phyloP scores from a whole-genome alignment of 1,140 invertebrate genomes.

The Caenorhabditis remanei region DNA sequence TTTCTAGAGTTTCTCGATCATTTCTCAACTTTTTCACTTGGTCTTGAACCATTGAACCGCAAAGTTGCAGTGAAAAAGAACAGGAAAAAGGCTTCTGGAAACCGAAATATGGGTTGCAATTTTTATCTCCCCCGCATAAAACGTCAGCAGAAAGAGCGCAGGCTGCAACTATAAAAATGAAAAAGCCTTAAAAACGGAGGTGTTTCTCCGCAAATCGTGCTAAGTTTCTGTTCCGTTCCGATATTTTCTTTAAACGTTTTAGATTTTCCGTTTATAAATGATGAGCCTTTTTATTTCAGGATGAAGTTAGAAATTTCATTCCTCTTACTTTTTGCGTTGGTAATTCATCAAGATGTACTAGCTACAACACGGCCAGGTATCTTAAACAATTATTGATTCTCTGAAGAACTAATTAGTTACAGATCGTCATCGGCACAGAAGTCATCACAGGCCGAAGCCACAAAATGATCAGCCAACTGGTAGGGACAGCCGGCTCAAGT shows the following conservation, averaged over 20 bases:
- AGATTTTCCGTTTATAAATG: not conserved
- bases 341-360: constrained; percentile 29
- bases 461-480: not conserved
- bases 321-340: constrained; percentile 46
- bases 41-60: constrained; percentile 8
- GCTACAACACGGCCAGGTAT: constrained; percentile 10
- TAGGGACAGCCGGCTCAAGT: not conserved
- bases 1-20: too few species aligned
- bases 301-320: not conserved
- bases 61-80: constrained; percentile 43
- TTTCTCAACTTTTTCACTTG: not conserved
- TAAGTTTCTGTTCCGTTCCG: not conserved
- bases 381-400: not conserved
- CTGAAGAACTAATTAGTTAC: not conserved
- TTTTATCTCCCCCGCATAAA: constrained; percentile 35
- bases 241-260: too few species aligned
- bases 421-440: not conserved
- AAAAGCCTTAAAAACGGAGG: constrained; percentile 34
- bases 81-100: constrained; percentile 27
- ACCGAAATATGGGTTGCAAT: constrained; percentile 33
- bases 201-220: not conserved
- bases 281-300: not conserved
- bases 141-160: constrained; percentile 30
- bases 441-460: not conserved
- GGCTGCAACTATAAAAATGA: constrained; percentile 12